A percentile compares a stretch with the other conserved stretches of the same genome.
phyloP scores from a whole-genome alignment of 2,888 invertebrate species.

The Orthonevra nobilis region DNA sequence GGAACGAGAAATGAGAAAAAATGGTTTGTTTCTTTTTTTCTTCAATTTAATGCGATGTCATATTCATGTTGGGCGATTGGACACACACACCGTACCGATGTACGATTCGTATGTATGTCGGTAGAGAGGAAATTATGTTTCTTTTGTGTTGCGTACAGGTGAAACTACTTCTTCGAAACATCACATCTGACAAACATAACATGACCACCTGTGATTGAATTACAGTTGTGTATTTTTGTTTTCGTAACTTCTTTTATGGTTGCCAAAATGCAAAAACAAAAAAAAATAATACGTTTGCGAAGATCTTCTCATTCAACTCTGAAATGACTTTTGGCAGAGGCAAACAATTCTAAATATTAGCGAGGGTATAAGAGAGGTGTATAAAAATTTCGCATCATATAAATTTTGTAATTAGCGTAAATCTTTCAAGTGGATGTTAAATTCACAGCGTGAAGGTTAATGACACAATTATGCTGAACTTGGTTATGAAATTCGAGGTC shows the following conservation, averaged over 20 bases:
- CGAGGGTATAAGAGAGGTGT: neutral
- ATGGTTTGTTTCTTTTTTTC: slow-evolving; percentile 19
- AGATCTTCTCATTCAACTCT: slow-evolving; percentile 15
- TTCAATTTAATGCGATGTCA: slow-evolving; percentile 65
- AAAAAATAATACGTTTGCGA: slow-evolving; percentile 10
- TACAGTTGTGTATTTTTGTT: slow-evolving; percentile 43
- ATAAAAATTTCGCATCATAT: slow-evolving; percentile 25
- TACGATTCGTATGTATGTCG: slow-evolving; percentile 20
- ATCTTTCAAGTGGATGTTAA: slow-evolving; percentile 40
- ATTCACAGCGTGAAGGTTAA: slow-evolving; percentile 60
- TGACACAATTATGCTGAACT: slow-evolving; percentile 52
- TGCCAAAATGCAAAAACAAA: neutral
- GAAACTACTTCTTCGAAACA: slow-evolving; percentile 23
- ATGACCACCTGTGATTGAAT: slow-evolving; percentile 60
- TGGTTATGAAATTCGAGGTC: slow-evolving; percentile 31
- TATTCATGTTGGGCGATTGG: slow-evolving; percentile 57
- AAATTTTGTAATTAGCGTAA: slow-evolving; percentile 63
- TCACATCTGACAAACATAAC: slow-evolving; percentile 28
- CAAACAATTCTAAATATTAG: slow-evolving; percentile 1
- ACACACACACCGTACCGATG: slow-evolving; percentile 12
- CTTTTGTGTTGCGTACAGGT: slow-evolving; percentile 32
- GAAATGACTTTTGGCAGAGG: slow-evolving; percentile 3
- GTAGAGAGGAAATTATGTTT: slow-evolving; percentile 38
- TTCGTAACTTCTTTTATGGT: slow-evolving; percentile 37
- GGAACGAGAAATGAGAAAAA: slow-evolving; percentile 20